Percentiles rank a stretch among this genome's conserved stretches.
These are phyloP conservation scores for Drosophila aldrichi DNA, from an alignment of 2,888 invertebrate genomes.

Conservation along the genomic window DNA sequence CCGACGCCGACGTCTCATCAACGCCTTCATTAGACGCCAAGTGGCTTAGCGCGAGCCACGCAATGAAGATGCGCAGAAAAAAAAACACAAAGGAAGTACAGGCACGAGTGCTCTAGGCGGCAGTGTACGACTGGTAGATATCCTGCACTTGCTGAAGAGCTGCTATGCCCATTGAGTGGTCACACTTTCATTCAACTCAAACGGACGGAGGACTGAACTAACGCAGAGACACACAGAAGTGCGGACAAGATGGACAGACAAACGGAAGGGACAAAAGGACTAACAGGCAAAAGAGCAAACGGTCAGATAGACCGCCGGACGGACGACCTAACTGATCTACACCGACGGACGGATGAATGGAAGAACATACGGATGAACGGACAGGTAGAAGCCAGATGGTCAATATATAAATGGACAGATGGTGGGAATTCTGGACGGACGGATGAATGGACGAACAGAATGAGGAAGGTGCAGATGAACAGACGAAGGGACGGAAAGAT, in stretches of 20 bases:
- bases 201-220: no score
- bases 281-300: no score
- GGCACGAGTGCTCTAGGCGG: neutral
- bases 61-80: neutral
- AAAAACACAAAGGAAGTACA: neutral
- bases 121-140: neutral
- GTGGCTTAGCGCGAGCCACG: conserved; percentile 45
- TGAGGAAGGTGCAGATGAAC: no score
- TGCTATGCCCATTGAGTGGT: neutral
- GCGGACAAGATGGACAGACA: neutral
- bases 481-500: neutral
- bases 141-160: neutral
- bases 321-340: no score
- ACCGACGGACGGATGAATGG: neutral
- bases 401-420: neutral
- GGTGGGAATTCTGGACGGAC: neutral
- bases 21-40: conserved; percentile 75
- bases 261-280: neutral
- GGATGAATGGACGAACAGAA: neutral
- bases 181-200: no score
- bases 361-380: no score
- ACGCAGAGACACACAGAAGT: no score
- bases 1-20: conserved; percentile 59
- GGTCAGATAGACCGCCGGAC: no score
- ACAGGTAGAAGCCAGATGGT: neutral